Evolutionary conservation across 2,888 invertebrate species (phyloP).

Genomic region (Pollenia angustigena): DNA sequence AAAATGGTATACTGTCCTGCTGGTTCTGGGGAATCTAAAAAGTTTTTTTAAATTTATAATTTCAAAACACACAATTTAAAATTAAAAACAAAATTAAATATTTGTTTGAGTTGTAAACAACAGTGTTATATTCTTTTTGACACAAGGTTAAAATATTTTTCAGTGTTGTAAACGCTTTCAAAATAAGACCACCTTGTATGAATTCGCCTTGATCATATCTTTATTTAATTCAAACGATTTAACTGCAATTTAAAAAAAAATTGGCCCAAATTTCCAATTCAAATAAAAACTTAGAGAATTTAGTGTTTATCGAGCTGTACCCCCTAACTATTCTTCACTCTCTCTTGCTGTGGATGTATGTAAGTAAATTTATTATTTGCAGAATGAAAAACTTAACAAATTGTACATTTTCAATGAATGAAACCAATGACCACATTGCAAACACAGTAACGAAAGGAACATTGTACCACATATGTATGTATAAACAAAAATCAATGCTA

Average conservation of each 20-base stretch:
- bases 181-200: no score
- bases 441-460: constrained; percentile 50
- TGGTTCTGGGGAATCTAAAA: no score
- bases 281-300: constrained; percentile 1
- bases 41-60: no score
- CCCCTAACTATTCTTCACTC: neutral
- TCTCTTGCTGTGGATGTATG: neutral
- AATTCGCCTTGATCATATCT: no score
- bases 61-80: no score
- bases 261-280: neutral
- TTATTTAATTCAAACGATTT: no score
- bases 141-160: no score
- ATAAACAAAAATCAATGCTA: constrained; percentile 48
- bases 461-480: constrained; percentile 19
- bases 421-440: constrained; percentile 49
- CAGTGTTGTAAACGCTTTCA: no score
- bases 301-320: neutral
- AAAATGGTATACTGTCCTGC: no score
- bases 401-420: constrained; percentile 24
- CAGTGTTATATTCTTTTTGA: no score
- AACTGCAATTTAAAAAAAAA: neutral
- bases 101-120: no score
- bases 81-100: no score
- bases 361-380: constrained; percentile 15
- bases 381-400: neutral